Conservation (phyloP, 2,888 invertebrate genomes). For the Agrotis clavis region DNA sequence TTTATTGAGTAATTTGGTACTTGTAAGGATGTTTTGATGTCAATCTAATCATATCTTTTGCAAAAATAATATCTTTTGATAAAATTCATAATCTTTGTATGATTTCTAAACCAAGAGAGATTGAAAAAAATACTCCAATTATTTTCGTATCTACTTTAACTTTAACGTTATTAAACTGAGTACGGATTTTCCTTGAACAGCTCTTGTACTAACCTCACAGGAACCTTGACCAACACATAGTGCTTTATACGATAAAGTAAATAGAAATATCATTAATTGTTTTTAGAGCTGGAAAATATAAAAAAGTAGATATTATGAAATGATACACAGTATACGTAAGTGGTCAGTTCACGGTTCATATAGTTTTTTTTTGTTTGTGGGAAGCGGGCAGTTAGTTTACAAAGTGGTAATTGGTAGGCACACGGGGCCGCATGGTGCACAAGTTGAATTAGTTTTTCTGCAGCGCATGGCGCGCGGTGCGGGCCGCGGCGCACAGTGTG, state of each 20-base stretch:
- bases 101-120: conserved; percentile 3
- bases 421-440: conserved; percentile 58
- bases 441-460: conserved; percentile 74
- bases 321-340: not conserved
- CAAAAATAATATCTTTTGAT: not conserved
- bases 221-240: conserved; percentile 18
- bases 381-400: conserved; percentile 33
- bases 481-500: conserved; percentile 37
- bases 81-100: not conserved
- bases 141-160: not conserved
- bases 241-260: not conserved
- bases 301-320: not conserved
- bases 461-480: conserved; percentile 31
- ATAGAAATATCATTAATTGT: conserved; percentile 21
- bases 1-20: not conserved
- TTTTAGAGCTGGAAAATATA: not conserved
- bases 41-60: not conserved
- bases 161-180: conserved; percentile 32
- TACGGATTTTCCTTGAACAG: conserved; percentile 28
- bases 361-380: conserved; percentile 17
- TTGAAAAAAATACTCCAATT: conserved; percentile 15
- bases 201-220: conserved; percentile 10
- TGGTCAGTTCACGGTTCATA: conserved; percentile 6
- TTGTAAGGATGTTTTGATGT: not conserved
- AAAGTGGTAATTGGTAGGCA: conserved; percentile 65